Percentiles rank a stretch among this genome's conserved stretches.
Evolutionary conservation across 2,888 invertebrate genomes (phyloP).

Genomic region (Cyaniris semiargus): DNA sequence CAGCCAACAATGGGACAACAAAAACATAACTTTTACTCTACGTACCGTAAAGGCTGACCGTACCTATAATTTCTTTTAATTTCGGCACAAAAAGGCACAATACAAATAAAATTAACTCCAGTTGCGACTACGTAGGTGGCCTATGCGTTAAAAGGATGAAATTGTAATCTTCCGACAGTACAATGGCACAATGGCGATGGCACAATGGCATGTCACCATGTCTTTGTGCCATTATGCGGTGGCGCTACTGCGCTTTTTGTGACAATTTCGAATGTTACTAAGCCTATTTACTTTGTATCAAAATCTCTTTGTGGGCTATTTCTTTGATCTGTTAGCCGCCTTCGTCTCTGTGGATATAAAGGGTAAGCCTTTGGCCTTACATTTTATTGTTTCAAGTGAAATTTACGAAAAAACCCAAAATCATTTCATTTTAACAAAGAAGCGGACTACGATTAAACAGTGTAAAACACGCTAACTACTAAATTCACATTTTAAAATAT

Average conservation of each 20-base stretch:
- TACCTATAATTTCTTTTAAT: constrained; percentile 15
- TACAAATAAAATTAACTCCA: constrained; percentile 30
- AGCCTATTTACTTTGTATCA: constrained; percentile 29
- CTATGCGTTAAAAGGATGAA: constrained; percentile 27
- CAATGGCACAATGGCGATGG: constrained; percentile 47
- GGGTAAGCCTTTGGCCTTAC: background rate
- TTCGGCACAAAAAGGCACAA: constrained; percentile 9
- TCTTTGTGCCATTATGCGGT: constrained; percentile 59
- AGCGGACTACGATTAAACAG: background rate
- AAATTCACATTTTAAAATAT: background rate
- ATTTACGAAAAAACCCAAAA: background rate
- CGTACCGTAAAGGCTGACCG: constrained; percentile 27
- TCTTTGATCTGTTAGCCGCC: background rate
- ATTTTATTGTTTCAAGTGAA: background rate
- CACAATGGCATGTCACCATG: constrained; percentile 61
- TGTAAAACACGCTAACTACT: background rate
- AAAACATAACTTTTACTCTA: constrained; percentile 25
- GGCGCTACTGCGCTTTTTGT: constrained; percentile 74
- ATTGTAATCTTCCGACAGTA: constrained; percentile 22
- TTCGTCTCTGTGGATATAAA: background rate
- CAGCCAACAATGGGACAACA: constrained; percentile 16
- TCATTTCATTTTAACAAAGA: background rate
- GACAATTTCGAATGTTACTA: constrained; percentile 28
- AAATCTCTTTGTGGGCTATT: background rate
- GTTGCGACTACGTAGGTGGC: constrained; percentile 28